A percentile compares a stretch with the other conserved stretches of the same genome.
phyloP scores from a whole-genome alignment of 2,888 invertebrate genomes.

The Tricholauxania praeusta region DNA sequence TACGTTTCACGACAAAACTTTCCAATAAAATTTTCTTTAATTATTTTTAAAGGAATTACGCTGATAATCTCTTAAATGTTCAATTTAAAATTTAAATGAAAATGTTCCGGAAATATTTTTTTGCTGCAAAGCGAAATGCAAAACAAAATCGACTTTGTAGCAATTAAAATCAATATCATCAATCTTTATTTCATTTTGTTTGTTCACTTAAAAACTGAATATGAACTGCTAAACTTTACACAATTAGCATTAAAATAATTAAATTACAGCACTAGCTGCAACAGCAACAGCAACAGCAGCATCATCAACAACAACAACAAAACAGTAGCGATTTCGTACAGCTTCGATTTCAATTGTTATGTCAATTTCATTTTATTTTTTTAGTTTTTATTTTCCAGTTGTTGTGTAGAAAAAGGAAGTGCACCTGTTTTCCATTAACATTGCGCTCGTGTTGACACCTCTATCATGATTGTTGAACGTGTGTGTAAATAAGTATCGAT shows the following conservation, averaged over 20 bases:
- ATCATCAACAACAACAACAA: background rate
- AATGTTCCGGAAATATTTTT: too few relatives aligned
- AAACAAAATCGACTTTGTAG: too few relatives aligned
- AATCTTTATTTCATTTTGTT: too few relatives aligned
- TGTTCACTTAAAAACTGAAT: too few relatives aligned
- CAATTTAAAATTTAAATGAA: too few relatives aligned
- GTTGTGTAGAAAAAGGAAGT: conserved; percentile 6
- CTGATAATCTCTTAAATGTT: too few relatives aligned
- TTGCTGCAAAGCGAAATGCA: too few relatives aligned
- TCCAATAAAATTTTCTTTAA: too few relatives aligned
- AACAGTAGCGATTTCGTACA: background rate
- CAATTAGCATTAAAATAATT: conserved; percentile 28
- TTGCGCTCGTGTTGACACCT: conserved; percentile 34
- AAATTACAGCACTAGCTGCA: conserved; percentile 6
- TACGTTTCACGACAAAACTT: too few relatives aligned
- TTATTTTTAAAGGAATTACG: too few relatives aligned
- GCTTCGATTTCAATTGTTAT: background rate
- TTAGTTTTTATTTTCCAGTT: background rate
- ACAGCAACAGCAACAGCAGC: background rate
- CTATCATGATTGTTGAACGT: conserved; percentile 9
- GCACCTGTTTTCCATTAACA: conserved; percentile 34
- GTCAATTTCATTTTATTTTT: background rate
- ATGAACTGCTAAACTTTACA: conserved; percentile 16
- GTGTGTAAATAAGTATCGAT: too few relatives aligned
- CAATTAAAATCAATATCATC: too few relatives aligned